These are phyloP conservation scores for Leiothrix lutea DNA, from an alignment of 2,113 vertebrate genomes.

Conservation along the genomic window DNA sequence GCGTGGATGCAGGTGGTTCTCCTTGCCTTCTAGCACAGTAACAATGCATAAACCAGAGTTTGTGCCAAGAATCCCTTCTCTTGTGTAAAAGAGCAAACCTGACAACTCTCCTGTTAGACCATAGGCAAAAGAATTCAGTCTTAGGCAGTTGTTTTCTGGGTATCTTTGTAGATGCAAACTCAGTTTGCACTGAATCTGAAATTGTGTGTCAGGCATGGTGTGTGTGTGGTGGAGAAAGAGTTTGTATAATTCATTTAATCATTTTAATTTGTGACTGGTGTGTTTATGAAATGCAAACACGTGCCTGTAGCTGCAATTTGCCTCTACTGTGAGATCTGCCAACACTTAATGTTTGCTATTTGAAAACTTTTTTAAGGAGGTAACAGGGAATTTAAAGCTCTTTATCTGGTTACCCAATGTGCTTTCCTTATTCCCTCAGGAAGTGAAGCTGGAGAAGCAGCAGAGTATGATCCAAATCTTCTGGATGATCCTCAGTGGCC, in stretches of 20 bases:
- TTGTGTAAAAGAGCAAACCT: not conserved
- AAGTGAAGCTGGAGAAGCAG: slow-evolving; percentile 75
- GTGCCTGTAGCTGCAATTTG: not conserved
- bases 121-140: not conserved
- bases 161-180: not conserved
- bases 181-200: not conserved
- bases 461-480: slow-evolving; percentile 92
- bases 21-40: not conserved
- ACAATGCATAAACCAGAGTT: not conserved
- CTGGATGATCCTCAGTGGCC: slow-evolving; percentile 97
- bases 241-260: not conserved
- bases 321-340: not conserved
- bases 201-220: not conserved
- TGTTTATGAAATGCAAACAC: not conserved
- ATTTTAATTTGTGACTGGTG: not conserved
- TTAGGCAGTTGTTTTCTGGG: not conserved
- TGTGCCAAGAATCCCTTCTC: not conserved
- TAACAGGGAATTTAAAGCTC: not conserved
- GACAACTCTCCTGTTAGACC: not conserved
- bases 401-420: not conserved
- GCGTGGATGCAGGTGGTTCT: not conserved
- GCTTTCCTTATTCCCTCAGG: slow-evolving; percentile 66
- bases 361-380: not conserved
- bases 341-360: not conserved
- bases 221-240: not conserved